Base-by-base conservation (phyloP, 2,113 vertebrate genomes). In the Aythya baeri region DNA sequence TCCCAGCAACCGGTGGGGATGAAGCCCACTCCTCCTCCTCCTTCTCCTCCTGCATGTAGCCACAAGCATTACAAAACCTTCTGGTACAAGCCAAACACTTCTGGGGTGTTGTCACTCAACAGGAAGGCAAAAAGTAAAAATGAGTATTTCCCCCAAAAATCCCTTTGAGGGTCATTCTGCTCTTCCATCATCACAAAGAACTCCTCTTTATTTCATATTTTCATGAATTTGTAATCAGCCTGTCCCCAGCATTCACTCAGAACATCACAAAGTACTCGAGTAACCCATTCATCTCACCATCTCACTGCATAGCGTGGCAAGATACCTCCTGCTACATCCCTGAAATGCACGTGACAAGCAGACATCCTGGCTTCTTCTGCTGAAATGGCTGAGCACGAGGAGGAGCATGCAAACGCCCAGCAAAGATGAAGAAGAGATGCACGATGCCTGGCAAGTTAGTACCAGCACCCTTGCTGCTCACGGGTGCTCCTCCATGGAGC, bases 181-280 rank as follows among this genome's bases (percentile, higher is more conserved):
- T 71, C 27, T 11, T 65, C 63, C 54, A 25, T 3, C 25, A 5
- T 14, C 44, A 49, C 9, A 1, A 13, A 55, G 70, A 66, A 13
- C 29, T 43, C n/a, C 25, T 6, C 7, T 36, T 32, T 17, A 8
- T 9, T 5, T 73, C 67, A 7, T 7, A 14, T 0, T 4, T 29
- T 36, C 1, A 5, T 8, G 57, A 11, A 7, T 8, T 38, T 36
- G 22, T 2, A 7, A 36, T 22, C 58, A 57, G 20, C 21, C n/a
- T 59, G 38, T 26, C 66, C 1, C 22, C 17, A 0, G 0, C 0
- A 1, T 4, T 15, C 36, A 41, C 57, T 11, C 58, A 7, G 58
- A 70, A 20, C 63, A 38, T 5, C 70, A 3, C 0, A 0, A 7
- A 26, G n/a, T 0, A 12, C 38, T 38, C 46, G 2, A 46, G 38